Percentiles rank a stretch among this genome's conserved stretches.
Evolutionary conservation across 53 echinoderm and acorn worm genomes (phyloP).

Genomic region (Hippasteria phrygiana): DNA sequence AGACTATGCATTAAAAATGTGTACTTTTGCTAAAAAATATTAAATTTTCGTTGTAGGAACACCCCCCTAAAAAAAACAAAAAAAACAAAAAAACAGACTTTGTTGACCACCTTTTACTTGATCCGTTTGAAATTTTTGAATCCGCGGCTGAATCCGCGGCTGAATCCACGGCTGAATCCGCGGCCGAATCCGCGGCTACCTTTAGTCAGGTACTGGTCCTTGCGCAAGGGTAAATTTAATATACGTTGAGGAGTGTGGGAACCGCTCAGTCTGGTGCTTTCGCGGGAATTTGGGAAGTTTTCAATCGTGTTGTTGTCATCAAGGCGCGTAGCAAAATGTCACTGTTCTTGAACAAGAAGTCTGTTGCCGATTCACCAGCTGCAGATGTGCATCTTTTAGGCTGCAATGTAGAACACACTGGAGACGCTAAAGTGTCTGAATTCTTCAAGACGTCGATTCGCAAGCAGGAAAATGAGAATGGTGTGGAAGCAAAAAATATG

Average conservation of each 20-base stretch:
- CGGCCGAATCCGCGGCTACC: too few species aligned
- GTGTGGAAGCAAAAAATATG: neutral
- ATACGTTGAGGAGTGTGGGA: neutral
- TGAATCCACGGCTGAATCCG: too few species aligned
- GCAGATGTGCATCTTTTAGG: conserved; percentile 58
- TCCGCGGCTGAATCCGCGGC: too few species aligned
- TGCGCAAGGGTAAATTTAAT: neutral
- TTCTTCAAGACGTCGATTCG: conserved; percentile 68
- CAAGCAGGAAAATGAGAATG: conserved; percentile 61
- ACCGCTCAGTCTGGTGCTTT: neutral
- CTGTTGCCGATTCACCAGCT: conserved; percentile 24
- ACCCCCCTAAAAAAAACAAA: too few species aligned
- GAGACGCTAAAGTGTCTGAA: conserved; percentile 69
- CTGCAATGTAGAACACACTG: conserved; percentile 56
- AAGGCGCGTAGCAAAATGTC: neutral
- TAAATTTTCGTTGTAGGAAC: too few species aligned
- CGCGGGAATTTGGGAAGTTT: neutral
- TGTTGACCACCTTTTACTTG: too few species aligned
- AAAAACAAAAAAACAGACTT: too few species aligned
- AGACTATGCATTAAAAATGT: too few species aligned
- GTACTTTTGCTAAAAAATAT: too few species aligned
- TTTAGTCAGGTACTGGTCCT: too few species aligned
- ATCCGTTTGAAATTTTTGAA: too few species aligned
- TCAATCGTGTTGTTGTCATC: neutral
- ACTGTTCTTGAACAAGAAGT: conserved; percentile 37